Evolutionary conservation across 1,140 invertebrate species (phyloP).

Genomic region (Musca vetustissima): DNA sequence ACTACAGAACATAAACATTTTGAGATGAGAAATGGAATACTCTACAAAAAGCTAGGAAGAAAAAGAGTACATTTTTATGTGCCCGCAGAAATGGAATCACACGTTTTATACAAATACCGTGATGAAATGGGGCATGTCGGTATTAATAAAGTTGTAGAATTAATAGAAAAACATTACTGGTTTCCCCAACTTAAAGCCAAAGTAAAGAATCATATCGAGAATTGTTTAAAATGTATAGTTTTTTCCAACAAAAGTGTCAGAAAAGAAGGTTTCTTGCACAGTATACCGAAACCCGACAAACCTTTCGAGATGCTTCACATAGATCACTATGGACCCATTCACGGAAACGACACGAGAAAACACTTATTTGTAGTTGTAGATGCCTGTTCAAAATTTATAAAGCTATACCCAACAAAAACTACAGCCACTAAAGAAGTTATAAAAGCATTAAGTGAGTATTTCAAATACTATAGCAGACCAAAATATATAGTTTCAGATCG

Average conservation of each 20-base stretch:
- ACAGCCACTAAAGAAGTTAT: too few relatives aligned
- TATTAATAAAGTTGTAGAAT: constrained; percentile 34
- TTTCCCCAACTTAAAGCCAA: constrained; percentile 41
- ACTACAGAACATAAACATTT: constrained; percentile 25
- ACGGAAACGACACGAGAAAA: too few relatives aligned
- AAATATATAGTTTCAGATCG: too few relatives aligned
- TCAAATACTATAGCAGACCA: too few relatives aligned
- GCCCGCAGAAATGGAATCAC: constrained; percentile 35
- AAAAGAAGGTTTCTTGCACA: too few relatives aligned
- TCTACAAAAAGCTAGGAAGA: constrained; percentile 27
- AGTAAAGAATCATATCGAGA: constrained; percentile 29
- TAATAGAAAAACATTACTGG: constrained; percentile 39
- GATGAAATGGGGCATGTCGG: constrained; percentile 40
- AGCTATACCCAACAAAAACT: too few relatives aligned
- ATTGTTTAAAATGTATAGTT: constrained; percentile 42
- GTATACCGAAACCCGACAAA: too few relatives aligned
- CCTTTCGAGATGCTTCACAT: too few relatives aligned
- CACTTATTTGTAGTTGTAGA: too few relatives aligned
- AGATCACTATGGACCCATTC: too few relatives aligned
- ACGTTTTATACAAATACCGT: constrained; percentile 34
- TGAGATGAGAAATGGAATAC: constrained; percentile 25
- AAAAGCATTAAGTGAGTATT: too few relatives aligned
- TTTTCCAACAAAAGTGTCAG: neutral
- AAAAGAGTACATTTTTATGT: constrained; percentile 38
- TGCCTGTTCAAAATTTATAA: too few relatives aligned